Evolutionary conservation across 2,113 vertebrate genomes (phyloP).

Genomic region (Natator depressus): DNA sequence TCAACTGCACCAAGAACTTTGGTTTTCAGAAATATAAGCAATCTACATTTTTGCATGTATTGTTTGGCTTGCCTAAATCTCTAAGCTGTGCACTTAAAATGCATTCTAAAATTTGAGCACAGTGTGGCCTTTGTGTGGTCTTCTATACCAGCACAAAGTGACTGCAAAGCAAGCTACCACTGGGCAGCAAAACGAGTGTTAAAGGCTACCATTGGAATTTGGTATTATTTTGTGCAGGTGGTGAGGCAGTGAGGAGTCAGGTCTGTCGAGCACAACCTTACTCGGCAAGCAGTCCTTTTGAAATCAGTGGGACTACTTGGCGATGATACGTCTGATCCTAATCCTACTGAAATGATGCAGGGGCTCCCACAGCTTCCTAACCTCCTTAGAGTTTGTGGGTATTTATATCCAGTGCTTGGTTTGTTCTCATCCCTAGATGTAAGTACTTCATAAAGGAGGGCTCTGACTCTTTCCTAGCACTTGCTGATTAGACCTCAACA

Average conservation of each 20-base stretch:
- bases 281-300: not conserved
- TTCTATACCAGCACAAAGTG: not conserved
- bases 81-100: not conserved
- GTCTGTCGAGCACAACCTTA: not conserved
- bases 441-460: not conserved
- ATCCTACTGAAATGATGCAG: not conserved
- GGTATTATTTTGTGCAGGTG: not conserved
- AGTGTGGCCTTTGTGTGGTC: not conserved
- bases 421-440: not conserved
- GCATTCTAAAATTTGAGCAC: not conserved
- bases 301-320: not conserved
- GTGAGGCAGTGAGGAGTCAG: not conserved
- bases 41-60: not conserved
- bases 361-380: not conserved
- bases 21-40: not conserved
- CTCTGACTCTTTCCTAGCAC: not conserved
- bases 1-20: not conserved
- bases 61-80: not conserved
- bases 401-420: not conserved
- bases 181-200: not conserved
- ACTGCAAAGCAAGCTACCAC: too few relatives aligned
- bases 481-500: too few relatives aligned
- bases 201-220: not conserved
- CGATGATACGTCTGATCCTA: not conserved
- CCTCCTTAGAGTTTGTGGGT: not conserved